Conservation (phyloP, 2,888 invertebrate genomes). For the Orthosia gothica region DNA sequence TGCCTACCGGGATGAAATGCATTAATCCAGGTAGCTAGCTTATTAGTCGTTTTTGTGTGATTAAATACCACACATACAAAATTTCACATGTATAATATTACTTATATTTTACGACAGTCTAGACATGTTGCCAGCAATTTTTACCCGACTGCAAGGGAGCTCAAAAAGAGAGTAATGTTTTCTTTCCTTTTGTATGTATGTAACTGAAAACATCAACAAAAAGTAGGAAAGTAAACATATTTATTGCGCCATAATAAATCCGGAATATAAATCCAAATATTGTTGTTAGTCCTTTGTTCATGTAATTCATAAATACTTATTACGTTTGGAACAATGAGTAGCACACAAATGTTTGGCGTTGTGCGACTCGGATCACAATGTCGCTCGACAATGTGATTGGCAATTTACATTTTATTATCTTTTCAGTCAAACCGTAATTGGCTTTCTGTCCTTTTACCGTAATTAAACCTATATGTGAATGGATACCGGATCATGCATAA, state of each 20-base stretch:
- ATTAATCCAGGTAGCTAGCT: too few relatives aligned
- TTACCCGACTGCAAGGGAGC: not conserved
- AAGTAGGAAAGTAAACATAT: constrained; percentile 11
- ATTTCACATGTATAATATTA: too few relatives aligned
- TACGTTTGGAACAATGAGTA: constrained; percentile 47
- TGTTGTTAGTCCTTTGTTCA: constrained; percentile 46
- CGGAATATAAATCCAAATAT: constrained; percentile 46
- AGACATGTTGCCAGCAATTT: not conserved
- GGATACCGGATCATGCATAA: constrained; percentile 24
- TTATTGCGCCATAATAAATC: constrained; percentile 36
- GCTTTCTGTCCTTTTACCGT: constrained; percentile 67
- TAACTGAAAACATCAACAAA: constrained; percentile 7
- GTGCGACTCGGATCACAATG: constrained; percentile 67
- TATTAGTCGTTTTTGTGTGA: too few relatives aligned
- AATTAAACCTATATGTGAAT: constrained; percentile 64
- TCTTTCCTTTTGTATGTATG: not conserved
- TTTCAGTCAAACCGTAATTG: constrained; percentile 70
- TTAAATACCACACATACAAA: too few relatives aligned
- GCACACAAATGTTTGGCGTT: constrained; percentile 52
- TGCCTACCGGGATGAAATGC: too few relatives aligned
- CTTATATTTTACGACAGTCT: not conserved
- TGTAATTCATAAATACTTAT: constrained; percentile 59
- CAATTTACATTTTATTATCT: constrained; percentile 79
- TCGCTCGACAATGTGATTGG: constrained; percentile 73
- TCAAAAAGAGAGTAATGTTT: not conserved